Conservation (phyloP, 1,140 invertebrate genomes). For the Yoshiicerus persimilis region DNA sequence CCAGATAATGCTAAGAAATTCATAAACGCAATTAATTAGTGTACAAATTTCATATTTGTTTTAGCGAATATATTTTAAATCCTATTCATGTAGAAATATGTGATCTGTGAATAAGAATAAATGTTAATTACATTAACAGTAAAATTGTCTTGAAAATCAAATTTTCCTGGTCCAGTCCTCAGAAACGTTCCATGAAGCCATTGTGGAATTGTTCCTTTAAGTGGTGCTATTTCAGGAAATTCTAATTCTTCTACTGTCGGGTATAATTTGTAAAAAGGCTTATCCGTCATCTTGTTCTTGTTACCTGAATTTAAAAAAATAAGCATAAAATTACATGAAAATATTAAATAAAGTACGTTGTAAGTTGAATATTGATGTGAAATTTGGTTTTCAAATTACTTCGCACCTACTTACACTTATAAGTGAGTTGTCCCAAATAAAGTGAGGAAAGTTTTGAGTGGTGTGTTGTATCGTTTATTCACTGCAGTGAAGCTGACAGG, state of each 20-base stretch:
- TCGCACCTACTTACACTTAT: too few species aligned
- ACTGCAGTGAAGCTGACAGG: neutral
- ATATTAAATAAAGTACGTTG: too few species aligned
- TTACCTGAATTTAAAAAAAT: too few species aligned
- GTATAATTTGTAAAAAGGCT: slow-evolving; percentile 43
- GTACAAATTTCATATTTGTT: neutral
- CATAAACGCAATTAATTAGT: neutral
- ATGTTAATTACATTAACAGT: slow-evolving; percentile 48
- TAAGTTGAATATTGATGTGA: too few species aligned
- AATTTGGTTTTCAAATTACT: neutral
- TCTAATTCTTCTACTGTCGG: slow-evolving; percentile 9
- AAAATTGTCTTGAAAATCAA: slow-evolving; percentile 54
- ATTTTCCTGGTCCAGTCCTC: slow-evolving; percentile 56
- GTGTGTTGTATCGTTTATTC: neutral
- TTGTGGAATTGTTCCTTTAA: slow-evolving; percentile 24
- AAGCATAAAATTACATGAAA: too few species aligned
- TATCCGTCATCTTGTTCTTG: slow-evolving; percentile 17
- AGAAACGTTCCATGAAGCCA: slow-evolving; percentile 38
- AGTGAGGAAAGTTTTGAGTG: neutral
- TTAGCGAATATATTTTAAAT: too few species aligned
- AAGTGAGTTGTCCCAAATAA: too few species aligned
- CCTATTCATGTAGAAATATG: too few species aligned
- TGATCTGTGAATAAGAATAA: too few species aligned
- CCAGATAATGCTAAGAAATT: slow-evolving; percentile 44
- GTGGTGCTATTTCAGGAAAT: neutral